Base-by-base conservation (phyloP, 2,113 vertebrate genomes). In the Coreoperca whiteheadi region DNA sequence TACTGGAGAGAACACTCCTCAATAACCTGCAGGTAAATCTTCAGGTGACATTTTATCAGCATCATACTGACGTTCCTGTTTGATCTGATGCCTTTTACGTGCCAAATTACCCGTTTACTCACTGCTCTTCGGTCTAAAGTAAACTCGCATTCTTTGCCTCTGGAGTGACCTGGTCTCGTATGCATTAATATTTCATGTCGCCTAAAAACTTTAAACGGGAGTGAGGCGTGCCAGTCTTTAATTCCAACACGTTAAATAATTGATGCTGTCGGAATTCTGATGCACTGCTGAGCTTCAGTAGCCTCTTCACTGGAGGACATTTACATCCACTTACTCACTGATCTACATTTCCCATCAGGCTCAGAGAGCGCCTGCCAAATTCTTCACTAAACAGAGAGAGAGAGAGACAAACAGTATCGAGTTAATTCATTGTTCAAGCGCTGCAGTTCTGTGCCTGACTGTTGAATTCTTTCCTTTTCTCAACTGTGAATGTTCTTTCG, bases 201-300 rank as follows among this genome's bases (percentile, higher is more conserved):
- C 83, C 77, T 86, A 88, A 90, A 89, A 88, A 74, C 83, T 81
- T 86, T 81, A 90, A 93, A 83, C 71, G 84, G 69, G 75, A 70
- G 67, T 18, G 60, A 79, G 70, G 74, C 74, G 30, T 79, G 76
- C 46, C 56, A 32, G 46, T 92, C 61, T 89, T 83, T 83, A 80
- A 87, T 84, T 86, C 70, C 69, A 76, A 70, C 50, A 46, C 23
- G 16, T 60, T 92, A 6, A 84, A 92, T 87, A 87, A 91, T 90
- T 89, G 25, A 90, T 89, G 73, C 18, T 9, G 78, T 25, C 77
- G 79, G 51, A n/a, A 91, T 74, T 83, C 56, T 75, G 76, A 90
- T 75, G 86, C 78, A 74, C 23, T 53, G 56, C 87, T 48, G 77
- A 81, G 77, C 77, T 70, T 54, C 50, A 77, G 51, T 9, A 1